Base-by-base conservation (phyloP, 2,113 vertebrate species). In the Acrocephalus kingi region DNA sequence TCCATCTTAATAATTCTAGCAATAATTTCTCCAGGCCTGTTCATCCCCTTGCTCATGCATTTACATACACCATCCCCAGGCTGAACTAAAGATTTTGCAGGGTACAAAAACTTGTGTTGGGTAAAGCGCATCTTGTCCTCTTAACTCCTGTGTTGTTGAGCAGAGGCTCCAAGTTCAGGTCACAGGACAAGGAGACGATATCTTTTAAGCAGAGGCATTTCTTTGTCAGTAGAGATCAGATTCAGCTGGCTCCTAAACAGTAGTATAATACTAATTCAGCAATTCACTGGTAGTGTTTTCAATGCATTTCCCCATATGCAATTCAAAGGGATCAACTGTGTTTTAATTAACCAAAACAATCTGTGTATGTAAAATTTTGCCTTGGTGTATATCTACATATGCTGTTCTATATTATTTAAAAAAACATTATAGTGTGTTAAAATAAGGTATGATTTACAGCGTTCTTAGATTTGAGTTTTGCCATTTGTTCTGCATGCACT, bases 401-500 rank as follows among this genome's bases (percentile, higher is more conserved):
- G 10, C 46, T 74, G 2, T n/a, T 68, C 25, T 74, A 0, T 74
- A 21, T 33, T 51, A 20, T 66, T 59, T 3, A 1, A 15, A 52
- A 63, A 69, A 6, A 1, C 1, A 9, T 41, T 30, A 25, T 6
- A 30, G 14, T 14, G 18, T 59, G 9, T 49, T 86, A 39, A 62
- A 62, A 52, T 62, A 62, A 6, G 4, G 9, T 31, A 11, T 58
- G 56, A 86, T 58, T 35, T 8, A 13, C 21, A 66, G 6, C 5
- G 10, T 66, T 33, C 18, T 59, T 41, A 28, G 14, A 18, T 59
- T 15, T 84, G 15, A 23, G 21, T 48, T 77, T 69, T 77, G 13
- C 30, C 6, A 4, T 61, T 82, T 54, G 21, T 84, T 84, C 41
- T 78, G 55, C 61, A 6, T 27, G 11, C 0, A 0, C 56, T 43